Evolutionary conservation across 2,888 invertebrate genomes (phyloP).

Genomic region (Cephus spinipes): DNA sequence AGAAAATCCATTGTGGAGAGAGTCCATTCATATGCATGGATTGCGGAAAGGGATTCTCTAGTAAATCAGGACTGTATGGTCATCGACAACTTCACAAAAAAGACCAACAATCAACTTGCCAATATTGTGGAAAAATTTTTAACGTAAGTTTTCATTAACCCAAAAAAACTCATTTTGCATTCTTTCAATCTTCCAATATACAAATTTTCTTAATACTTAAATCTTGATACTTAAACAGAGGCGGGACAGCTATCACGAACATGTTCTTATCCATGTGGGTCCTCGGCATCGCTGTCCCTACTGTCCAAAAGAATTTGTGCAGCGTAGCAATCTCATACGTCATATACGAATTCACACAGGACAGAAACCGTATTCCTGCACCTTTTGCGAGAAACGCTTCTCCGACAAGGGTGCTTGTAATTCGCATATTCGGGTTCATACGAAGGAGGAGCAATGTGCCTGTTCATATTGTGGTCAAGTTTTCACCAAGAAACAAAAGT

Average conservation of each 20-base stretch:
- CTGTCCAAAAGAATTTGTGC: constrained; percentile 73
- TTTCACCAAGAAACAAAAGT: constrained; percentile 71
- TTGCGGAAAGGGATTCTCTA: constrained; percentile 71
- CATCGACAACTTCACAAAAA: constrained; percentile 69
- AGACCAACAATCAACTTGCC: constrained; percentile 66
- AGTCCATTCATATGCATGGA: constrained; percentile 69
- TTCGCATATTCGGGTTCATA: constrained; percentile 69
- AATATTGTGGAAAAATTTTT: constrained; percentile 69
- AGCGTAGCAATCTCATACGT: constrained; percentile 71
- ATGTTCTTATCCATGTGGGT: constrained; percentile 71
- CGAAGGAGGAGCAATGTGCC: constrained; percentile 66
- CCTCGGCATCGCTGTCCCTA: constrained; percentile 73
- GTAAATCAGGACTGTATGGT: constrained; percentile 71
- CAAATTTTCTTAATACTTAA: not conserved
- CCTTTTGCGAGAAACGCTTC: constrained; percentile 70
- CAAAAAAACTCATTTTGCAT: not conserved
- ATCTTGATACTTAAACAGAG: constrained; percentile 57
- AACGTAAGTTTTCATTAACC: constrained; percentile 58
- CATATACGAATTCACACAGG: constrained; percentile 72
- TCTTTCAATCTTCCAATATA: not conserved
- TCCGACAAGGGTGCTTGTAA: constrained; percentile 73
- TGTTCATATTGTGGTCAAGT: constrained; percentile 71
- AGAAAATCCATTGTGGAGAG: constrained; percentile 69
- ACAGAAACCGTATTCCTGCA: constrained; percentile 71
- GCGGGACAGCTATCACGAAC: constrained; percentile 72